Percentiles rank a stretch among this genome's conserved stretches.
phyloP scores from a whole-genome alignment of 2,888 invertebrate genomes.

The Ormyrus pomaceus region DNA sequence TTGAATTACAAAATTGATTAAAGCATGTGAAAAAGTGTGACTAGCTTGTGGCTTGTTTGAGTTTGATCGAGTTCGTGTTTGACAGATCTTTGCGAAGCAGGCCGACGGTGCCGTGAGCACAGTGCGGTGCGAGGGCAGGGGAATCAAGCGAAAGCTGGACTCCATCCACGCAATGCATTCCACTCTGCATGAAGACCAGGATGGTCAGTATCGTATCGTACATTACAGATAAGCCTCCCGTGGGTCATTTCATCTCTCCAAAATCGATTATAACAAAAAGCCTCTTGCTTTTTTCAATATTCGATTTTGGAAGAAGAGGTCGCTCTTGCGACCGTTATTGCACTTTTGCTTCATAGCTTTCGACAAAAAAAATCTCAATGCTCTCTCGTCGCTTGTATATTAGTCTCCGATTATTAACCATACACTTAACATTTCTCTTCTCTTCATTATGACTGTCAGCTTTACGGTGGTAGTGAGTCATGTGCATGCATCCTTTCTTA shows the following conservation, averaged over 20 bases:
- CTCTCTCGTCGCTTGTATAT: slow-evolving; percentile 43
- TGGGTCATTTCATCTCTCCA: slow-evolving; percentile 43
- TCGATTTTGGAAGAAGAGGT: slow-evolving; percentile 43
- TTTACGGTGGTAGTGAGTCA: slow-evolving; percentile 54
- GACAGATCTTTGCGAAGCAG: slow-evolving; percentile 76
- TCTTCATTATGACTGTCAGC: slow-evolving; percentile 46
- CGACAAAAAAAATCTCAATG: slow-evolving; percentile 24
- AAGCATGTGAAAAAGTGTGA: slow-evolving; percentile 50
- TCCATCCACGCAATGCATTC: slow-evolving; percentile 76
- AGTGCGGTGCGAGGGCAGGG: slow-evolving; percentile 74
- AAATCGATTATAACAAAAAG: slow-evolving; percentile 16
- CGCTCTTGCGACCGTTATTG: slow-evolving; percentile 54
- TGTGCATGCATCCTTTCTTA: slow-evolving; percentile 49
- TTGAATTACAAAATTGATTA: slow-evolving; percentile 53
- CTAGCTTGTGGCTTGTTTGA: slow-evolving; percentile 62
- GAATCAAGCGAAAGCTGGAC: slow-evolving; percentile 76
- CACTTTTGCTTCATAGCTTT: slow-evolving; percentile 49
- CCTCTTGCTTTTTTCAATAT: background rate
- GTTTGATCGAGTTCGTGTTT: slow-evolving; percentile 74
- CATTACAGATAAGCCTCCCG: slow-evolving; percentile 55
- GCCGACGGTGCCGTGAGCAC: slow-evolving; percentile 75
- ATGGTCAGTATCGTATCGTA: slow-evolving; percentile 75
- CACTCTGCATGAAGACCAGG: slow-evolving; percentile 76
- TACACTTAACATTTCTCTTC: slow-evolving; percentile 47
- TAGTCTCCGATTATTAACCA: slow-evolving; percentile 31